These are phyloP conservation scores for Hydroisotoma schaefferi DNA, from an alignment of 2,888 invertebrate genomes.

Conservation along the genomic window DNA sequence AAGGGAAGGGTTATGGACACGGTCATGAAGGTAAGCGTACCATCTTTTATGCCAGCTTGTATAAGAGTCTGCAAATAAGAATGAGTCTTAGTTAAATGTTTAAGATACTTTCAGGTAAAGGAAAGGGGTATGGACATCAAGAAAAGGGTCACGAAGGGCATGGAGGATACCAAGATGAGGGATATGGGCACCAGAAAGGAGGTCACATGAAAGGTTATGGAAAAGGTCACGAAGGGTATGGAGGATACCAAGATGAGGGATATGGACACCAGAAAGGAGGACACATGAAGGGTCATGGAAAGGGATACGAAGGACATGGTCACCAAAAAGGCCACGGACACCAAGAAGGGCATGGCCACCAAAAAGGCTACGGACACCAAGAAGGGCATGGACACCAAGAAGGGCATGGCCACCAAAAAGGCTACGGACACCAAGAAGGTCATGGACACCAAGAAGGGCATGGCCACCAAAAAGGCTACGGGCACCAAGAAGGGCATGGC, in stretches of 20 bases:
- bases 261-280: constrained; percentile 3
- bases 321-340: not conserved
- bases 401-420: not conserved
- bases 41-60: not conserved
- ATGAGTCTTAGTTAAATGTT: no score
- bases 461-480: constrained; percentile 1
- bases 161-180: not conserved
- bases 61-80: no score
- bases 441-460: not conserved
- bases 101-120: not conserved
- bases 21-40: not conserved
- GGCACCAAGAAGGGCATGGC: constrained; percentile 1
- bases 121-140: not conserved
- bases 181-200: not conserved
- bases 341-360: not conserved
- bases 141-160: not conserved
- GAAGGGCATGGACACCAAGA: not conserved
- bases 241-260: constrained; percentile 9
- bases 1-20: constrained; percentile 8
- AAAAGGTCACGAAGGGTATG: constrained; percentile 7
- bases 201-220: constrained; percentile 11
- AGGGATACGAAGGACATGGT: not conserved
- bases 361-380: not conserved
- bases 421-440: not conserved
- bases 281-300: constrained; percentile 9